Evolutionary conservation across 2,888 invertebrate species (phyloP), one percentile per base, ranked within the genome.

Genomic region (Eristalis arbustorum): DNA sequence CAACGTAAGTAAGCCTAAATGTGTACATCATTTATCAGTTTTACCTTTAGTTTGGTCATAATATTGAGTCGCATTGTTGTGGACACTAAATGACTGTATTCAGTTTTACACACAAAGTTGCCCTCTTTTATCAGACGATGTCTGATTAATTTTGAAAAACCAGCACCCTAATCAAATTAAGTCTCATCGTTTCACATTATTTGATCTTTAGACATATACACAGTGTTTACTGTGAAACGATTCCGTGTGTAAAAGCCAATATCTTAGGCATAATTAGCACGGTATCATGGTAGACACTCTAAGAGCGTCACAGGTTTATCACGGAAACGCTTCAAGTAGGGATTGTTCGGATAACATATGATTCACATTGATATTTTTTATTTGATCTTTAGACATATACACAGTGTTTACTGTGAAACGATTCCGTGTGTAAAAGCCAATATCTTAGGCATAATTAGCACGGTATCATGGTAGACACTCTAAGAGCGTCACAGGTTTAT

Each of bases 1-100:
- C 98, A 40, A 98, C 97, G 98, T 98, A 94, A 89, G 25, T 42
- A 10, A 14, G 23, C 22, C n/a, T n/a, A n/a, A n/a, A n/a, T n/a
- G n/a, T n/a, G n/a, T n/a, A n/a, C n/a, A n/a, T n/a, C n/a, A n/a
- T n/a, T n/a, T n/a, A n/a, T n/a, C 31, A 31, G 8, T 10, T 31
- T 31, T 31, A 31, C 31, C 3, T 31, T 31, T 31, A 31, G 31
- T 31, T 31, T 31, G 6, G 3, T 31, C 31, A 6, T 31, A 31
- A 3, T 31, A 2, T 31, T 3, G 3, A 1, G 5, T 31, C 6
- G 31, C 6, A 31, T 5, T 8, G n/a, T n/a, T n/a, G n/a, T n/a
- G n/a, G n/a, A n/a, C n/a, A n/a, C n/a, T n/a, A n/a, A n/a, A n/a
- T 31, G 31, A 10, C 8, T 31, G 31, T 10, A 31, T 8, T 31